Evolutionary conservation across 2,113 vertebrate genomes (phyloP).

Genomic region (Sorex araneus): DNA sequence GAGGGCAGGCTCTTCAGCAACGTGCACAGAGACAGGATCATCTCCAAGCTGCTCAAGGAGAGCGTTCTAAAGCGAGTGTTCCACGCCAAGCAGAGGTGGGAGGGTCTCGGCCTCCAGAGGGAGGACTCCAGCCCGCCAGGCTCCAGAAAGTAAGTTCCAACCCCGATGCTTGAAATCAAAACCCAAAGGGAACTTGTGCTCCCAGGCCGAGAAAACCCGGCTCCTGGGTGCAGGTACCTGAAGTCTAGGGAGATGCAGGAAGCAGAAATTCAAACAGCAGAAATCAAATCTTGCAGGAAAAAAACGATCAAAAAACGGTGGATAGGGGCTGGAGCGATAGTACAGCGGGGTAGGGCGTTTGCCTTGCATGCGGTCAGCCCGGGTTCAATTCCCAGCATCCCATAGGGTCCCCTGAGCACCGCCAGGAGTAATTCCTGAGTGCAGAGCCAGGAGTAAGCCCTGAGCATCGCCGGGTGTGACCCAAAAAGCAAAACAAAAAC

Average conservation of each 20-base stretch:
- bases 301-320: neutral
- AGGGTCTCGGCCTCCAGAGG: neutral
- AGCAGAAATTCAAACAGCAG: neutral
- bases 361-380: no score
- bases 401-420: no score
- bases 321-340: no score
- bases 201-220: neutral
- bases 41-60: conserved; percentile 65
- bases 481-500: no score
- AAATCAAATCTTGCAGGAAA: neutral
- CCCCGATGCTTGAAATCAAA: neutral
- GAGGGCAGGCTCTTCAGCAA: conserved; percentile 68
- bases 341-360: no score
- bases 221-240: neutral
- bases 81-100: conserved; percentile 53
- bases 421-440: no score
- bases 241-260: neutral
- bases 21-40: conserved; percentile 63
- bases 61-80: conserved; percentile 58
- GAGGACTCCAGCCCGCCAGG: conserved; percentile 32
- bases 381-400: no score
- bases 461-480: no score
- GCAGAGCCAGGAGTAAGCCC: no score
- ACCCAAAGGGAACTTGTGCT: neutral
- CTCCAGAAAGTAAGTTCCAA: conserved; percentile 70